Evolutionary conservation across 35 echinoderm and acorn worm species (phyloP).

Genomic region (Apostichopus japonicus): DNA sequence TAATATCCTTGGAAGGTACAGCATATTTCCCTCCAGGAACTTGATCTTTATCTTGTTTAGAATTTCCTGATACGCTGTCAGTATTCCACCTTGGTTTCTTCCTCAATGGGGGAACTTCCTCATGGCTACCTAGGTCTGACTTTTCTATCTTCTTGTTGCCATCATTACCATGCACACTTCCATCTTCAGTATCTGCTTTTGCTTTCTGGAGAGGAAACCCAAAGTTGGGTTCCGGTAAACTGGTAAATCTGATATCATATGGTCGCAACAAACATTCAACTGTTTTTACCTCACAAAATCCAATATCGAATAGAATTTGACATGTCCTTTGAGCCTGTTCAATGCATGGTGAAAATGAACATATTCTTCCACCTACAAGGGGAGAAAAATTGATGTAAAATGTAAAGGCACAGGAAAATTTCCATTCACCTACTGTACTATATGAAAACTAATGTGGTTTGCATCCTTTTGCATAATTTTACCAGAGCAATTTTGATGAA

Average conservation of each 20-base stretch:
- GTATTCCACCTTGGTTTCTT: conserved; percentile 25
- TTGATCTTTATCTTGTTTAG: conserved; percentile 10
- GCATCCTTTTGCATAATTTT: too few species aligned
- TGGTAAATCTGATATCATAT: conserved; percentile 71
- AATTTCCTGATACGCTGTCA: background rate
- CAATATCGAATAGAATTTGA: conserved; percentile 44
- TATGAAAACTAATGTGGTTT: too few species aligned
- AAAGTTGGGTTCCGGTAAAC: conserved; percentile 68
- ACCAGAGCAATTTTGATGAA: too few species aligned
- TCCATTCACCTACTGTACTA: background rate
- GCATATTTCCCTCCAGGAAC: conserved; percentile 54
- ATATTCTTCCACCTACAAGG: conserved; percentile 85
- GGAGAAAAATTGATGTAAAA: background rate
- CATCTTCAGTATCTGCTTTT: background rate
- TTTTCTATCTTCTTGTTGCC: background rate
- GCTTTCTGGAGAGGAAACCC: conserved; percentile 49
- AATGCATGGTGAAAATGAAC: conserved; percentile 99
- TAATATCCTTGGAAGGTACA: conserved; percentile 66
- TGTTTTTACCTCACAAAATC: conserved; percentile 87
- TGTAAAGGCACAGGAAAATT: background rate
- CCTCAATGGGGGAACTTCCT: background rate
- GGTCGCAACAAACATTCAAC: conserved; percentile 80
- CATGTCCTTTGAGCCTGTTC: conserved; percentile 94
- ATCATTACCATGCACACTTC: background rate
- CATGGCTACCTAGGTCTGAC: background rate